Evolutionary conservation across 2,113 vertebrate species (phyloP).

Genomic region (Procavia capensis): DNA sequence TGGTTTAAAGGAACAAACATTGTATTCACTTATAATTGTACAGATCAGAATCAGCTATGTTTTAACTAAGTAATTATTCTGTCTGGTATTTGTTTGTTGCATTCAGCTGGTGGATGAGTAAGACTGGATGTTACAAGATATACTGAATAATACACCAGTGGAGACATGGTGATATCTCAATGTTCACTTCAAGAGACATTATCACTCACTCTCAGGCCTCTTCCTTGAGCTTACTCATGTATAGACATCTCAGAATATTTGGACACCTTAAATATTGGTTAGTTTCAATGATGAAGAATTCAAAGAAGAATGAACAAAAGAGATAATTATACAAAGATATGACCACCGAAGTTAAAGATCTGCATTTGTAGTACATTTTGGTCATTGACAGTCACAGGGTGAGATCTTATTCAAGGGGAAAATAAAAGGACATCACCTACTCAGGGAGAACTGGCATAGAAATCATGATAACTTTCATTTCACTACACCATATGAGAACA

Average conservation of each 20-base stretch:
- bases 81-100: too few species aligned
- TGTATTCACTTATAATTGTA: background rate
- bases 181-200: background rate
- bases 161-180: background rate
- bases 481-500: background rate
- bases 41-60: background rate
- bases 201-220: background rate
- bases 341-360: background rate
- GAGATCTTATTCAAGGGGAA: background rate
- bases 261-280: background rate
- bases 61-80: background rate
- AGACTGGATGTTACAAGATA: too few species aligned
- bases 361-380: background rate
- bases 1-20: background rate
- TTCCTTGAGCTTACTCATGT: background rate
- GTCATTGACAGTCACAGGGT: background rate
- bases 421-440: too few species aligned
- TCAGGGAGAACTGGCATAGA: background rate
- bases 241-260: background rate
- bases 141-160: background rate
- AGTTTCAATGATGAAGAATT: background rate
- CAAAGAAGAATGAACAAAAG: background rate
- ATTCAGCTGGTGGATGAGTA: background rate
- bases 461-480: background rate
- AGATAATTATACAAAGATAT: rapidly evolving